phyloP scores from a whole-genome alignment of 2,113 vertebrate genomes.

The Scortum barcoo region DNA sequence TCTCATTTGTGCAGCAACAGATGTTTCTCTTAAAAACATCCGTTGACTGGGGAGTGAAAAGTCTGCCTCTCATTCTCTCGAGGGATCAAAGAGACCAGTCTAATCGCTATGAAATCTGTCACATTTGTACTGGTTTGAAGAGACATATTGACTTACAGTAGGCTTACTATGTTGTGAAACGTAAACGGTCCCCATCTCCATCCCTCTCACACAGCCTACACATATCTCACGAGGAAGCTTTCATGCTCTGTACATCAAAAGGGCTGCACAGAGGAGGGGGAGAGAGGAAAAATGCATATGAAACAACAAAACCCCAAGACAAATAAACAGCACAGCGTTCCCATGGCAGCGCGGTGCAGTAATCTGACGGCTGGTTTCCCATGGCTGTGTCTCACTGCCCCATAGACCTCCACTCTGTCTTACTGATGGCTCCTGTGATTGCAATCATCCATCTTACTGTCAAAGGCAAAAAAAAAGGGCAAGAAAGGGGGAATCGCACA shows the following conservation, averaged over 20 bases:
- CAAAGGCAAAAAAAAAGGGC: slow-evolving; percentile 73
- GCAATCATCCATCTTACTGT: slow-evolving; percentile 87
- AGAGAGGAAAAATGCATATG: slow-evolving; percentile 69
- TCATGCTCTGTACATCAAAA: slow-evolving; percentile 72
- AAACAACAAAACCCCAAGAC: slow-evolving; percentile 72
- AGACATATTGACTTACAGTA: slow-evolving; percentile 72
- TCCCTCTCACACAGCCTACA: slow-evolving; percentile 23
- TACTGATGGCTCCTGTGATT: slow-evolving; percentile 86
- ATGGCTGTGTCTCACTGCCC: slow-evolving; percentile 82
- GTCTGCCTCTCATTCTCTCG: slow-evolving; percentile 69
- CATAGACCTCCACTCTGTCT: slow-evolving; percentile 82
- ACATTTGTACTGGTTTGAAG: slow-evolving; percentile 67
- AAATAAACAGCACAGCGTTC: slow-evolving; percentile 81
- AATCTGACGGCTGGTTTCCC: slow-evolving; percentile 86
- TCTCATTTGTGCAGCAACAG: slow-evolving; percentile 83
- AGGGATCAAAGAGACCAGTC: slow-evolving; percentile 74
- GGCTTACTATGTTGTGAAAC: slow-evolving; percentile 51
- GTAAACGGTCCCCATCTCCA: slow-evolving; percentile 38
- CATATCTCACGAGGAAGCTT: slow-evolving; percentile 65
- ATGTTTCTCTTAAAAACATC: slow-evolving; percentile 84
- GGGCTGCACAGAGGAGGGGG: slow-evolving; percentile 12
- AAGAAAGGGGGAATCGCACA: slow-evolving; percentile 79
- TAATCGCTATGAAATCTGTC: slow-evolving; percentile 74
- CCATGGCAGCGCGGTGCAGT: slow-evolving; percentile 79
- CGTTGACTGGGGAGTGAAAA: slow-evolving; percentile 69